Conservation (phyloP, 1,140 invertebrate species). For the Brachionus rubens region DNA sequence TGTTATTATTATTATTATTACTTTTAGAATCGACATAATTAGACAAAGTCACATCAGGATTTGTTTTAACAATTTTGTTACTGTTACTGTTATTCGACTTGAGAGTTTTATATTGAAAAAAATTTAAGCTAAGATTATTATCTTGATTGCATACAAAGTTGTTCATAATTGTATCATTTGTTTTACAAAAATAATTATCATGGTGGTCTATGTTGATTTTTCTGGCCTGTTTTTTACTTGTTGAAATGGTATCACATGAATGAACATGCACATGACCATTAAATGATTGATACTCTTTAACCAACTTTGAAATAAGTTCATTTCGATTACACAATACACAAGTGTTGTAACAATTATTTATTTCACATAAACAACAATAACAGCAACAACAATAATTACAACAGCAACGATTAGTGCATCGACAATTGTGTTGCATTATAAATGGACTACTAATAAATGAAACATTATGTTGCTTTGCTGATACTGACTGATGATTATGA, state of each 20-base stretch:
- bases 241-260: no score
- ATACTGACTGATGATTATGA: neutral
- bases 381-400: no score
- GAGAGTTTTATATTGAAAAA: neutral
- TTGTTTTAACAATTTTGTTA: neutral
- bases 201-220: neutral
- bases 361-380: constrained; percentile 1
- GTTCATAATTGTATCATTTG: neutral
- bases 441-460: no score
- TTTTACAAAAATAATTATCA: constrained; percentile 23
- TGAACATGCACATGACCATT: no score
- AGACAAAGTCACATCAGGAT: neutral
- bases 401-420: no score
- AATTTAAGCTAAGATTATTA: neutral
- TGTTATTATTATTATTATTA: no score
- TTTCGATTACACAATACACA: neutral
- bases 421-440: no score
- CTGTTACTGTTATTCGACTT: no score
- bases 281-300: neutral
- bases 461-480: no score
- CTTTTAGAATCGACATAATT: constrained; percentile 20
- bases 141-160: constrained; percentile 30
- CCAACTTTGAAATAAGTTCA: neutral
- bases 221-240: no score
- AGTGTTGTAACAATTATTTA: neutral